These are phyloP conservation scores for Phenacoccus solenopsis DNA, from an alignment of 1,140 invertebrate species.

Conservation along the genomic window DNA sequence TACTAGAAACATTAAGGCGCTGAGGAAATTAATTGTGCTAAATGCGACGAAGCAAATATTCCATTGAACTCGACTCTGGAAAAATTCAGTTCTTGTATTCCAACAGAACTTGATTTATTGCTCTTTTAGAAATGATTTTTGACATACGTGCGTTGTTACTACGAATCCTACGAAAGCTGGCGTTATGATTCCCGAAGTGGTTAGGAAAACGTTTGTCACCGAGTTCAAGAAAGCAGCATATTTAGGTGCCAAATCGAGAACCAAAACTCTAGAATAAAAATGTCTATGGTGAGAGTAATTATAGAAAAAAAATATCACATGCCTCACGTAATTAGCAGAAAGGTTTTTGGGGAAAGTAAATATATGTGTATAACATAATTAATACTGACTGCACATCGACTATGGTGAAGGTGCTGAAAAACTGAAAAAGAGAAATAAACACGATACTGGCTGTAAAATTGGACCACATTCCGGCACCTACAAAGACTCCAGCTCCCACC, in stretches of 20 bases:
- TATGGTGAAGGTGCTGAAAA: neutral
- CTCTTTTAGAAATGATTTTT: neutral
- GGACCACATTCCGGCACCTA: neutral
- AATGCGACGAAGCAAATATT: neutral
- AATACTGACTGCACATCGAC: neutral
- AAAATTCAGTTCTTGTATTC: neutral
- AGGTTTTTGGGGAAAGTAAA: too few relatives aligned
- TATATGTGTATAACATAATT: too few relatives aligned
- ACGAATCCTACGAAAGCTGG: neutral
- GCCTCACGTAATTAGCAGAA: too few relatives aligned
- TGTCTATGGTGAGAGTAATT: too few relatives aligned
- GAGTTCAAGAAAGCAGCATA: neutral
- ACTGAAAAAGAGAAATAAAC: neutral
- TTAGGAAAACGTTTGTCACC: neutral
- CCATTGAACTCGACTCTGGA: neutral
- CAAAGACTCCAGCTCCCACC: neutral
- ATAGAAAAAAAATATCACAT: too few relatives aligned
- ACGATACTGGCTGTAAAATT: neutral
- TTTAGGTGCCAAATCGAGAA: constrained; percentile 23
- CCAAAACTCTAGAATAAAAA: neutral
- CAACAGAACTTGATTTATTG: neutral
- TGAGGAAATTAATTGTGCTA: neutral
- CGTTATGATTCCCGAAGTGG: neutral
- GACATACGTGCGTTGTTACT: neutral
- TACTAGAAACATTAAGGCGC: neutral